Evolutionary conservation across 2,797 vertebrate species (phyloP), one percentile per base, ranked within the genome.

Genomic region (Sebastes diaconus): DNA sequence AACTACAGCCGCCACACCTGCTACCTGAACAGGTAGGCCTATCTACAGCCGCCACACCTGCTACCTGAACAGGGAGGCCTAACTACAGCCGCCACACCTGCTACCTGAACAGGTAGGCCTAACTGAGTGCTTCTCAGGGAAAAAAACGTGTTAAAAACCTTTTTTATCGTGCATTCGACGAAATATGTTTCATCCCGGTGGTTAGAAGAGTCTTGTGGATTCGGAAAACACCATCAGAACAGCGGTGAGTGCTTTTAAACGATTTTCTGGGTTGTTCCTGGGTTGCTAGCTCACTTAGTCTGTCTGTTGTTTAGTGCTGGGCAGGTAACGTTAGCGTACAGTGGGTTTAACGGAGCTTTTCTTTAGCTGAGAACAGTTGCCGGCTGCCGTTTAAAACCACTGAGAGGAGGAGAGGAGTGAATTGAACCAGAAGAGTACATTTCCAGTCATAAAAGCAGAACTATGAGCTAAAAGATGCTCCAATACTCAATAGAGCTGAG

Each of bases 21-120:
- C 36, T 13, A 39, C 4, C 8, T 12, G 18, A 1, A 8, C 0
- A 46, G n/a, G 13, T 0, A 50, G 18, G 7, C 14, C 58, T 10
- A 7, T 0, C 27, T 11, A 39, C 36, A 5, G 8, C 8, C 6
- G 12, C 13, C 46, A 4, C 16, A 46, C 6, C 42, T 46, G 18
- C 20, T 12, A 18, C 30, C 8, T 12, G 22, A 1, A 11, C 0
- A 46, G 27, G 20, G 0, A 46, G 39, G 6, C 13, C 57, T 9
- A 9, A 1, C 27, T 10, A 34, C 9, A 5, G 7, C 8, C 8
- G 22, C 10, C 42, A 1, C 12, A 39, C 5, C 36, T 39, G 16
- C 18, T 16, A 18, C 29, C 8, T 11, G 22, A 1, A 11, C 0
- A 42, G 25, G 20, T 6, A 50, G 42, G 7, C 14, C 57, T 10